Evolutionary conservation across 2,797 vertebrate species (phyloP).

Genomic region (Novumbra hubbsi): DNA sequence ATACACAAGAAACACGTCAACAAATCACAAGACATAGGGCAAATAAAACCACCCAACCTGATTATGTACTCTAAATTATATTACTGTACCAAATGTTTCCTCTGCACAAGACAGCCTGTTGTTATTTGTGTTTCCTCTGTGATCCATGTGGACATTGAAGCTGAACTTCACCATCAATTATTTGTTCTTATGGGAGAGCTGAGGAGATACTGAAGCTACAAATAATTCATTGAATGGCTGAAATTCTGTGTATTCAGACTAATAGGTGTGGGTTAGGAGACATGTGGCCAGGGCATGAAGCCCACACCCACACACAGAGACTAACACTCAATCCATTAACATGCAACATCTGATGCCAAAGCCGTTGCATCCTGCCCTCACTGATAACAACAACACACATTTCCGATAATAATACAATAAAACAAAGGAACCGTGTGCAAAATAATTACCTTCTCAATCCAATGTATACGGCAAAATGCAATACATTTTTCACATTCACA

Average conservation of each 20-base stretch:
- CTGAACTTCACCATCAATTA: not conserved
- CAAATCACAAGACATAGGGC: too few species aligned
- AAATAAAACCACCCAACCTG: too few species aligned
- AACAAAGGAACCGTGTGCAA: not conserved
- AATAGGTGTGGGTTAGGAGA: conserved; percentile 29
- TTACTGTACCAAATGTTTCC: not conserved
- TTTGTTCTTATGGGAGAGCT: not conserved
- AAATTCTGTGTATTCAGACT: conserved; percentile 33
- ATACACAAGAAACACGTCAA: too few species aligned
- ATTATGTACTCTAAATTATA: too few species aligned
- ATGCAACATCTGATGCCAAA: not conserved
- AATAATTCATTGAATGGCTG: conserved; percentile 38
- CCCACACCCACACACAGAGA: not conserved
- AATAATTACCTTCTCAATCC: not conserved
- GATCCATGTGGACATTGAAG: not conserved
- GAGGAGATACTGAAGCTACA: conserved; percentile 5
- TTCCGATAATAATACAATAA: not conserved
- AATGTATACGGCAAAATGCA: not conserved
- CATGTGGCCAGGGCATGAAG: conserved; percentile 1
- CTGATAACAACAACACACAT: not conserved
- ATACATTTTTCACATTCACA: not conserved
- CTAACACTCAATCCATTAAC: not conserved
- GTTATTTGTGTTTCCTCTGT: not conserved
- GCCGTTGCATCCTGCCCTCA: not conserved
- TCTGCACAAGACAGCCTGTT: not conserved